phyloP scores from a whole-genome alignment of 2,888 invertebrate species.

The Gibbula magus region DNA sequence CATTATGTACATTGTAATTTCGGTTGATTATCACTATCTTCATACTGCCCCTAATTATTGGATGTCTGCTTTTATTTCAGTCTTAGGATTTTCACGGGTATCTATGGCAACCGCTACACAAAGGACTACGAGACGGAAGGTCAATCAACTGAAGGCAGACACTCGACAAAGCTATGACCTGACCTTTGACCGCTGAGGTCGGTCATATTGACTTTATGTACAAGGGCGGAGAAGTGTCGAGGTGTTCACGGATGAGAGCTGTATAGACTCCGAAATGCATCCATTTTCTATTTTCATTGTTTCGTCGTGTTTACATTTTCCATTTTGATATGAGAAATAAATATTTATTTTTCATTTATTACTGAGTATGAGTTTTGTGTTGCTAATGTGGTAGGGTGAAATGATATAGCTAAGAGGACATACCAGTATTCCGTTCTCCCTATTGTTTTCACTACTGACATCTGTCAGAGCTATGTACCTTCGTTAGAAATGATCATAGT shows the following conservation, averaged over 20 bases:
- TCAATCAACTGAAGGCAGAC: not conserved
- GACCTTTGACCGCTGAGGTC: not conserved
- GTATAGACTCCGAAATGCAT: not conserved
- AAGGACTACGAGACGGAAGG: not conserved
- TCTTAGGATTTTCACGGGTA: not conserved
- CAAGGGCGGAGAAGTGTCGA: not conserved
- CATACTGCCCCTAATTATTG: too few species aligned
- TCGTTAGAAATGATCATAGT: too few species aligned
- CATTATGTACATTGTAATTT: too few species aligned
- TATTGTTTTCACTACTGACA: not conserved
- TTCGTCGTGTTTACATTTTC: not conserved
- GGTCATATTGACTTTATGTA: not conserved
- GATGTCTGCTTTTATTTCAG: not conserved
- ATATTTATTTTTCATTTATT: not conserved
- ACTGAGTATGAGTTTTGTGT: not conserved
- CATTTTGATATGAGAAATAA: not conserved
- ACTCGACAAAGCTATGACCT: not conserved
- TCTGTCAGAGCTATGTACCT: too few species aligned
- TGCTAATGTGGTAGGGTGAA: not conserved
- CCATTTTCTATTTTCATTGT: not conserved
- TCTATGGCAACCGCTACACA: conserved; percentile 2
- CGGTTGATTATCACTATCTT: too few species aligned
- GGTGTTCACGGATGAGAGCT: not conserved
- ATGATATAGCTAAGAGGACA: not conserved
- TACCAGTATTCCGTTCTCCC: too few species aligned